Conservation (phyloP, 1,140 invertebrate species). For the Sycobia sp. region DNA sequence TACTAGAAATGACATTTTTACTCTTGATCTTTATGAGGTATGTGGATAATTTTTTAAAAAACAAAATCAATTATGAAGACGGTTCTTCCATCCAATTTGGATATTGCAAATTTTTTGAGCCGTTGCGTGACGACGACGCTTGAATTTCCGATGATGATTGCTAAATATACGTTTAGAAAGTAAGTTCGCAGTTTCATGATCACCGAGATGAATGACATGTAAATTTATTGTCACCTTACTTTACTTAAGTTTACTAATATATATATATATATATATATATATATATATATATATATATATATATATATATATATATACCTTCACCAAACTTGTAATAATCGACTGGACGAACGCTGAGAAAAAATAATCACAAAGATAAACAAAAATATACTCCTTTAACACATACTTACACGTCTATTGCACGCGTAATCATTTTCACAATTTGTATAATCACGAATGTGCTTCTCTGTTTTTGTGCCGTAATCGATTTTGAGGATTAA, state of each 20-base stretch:
- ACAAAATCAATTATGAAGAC: not conserved
- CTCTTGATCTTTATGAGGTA: not conserved
- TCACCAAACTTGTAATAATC: constrained; percentile 30
- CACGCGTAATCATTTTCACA: constrained; percentile 11
- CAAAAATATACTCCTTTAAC: not conserved
- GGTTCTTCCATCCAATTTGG: constrained; percentile 18
- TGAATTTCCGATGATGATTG: constrained; percentile 27
- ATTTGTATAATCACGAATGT: constrained; percentile 12
- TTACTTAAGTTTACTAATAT: constrained; percentile 24
- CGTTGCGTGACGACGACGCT: not conserved
- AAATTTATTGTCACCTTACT: constrained; percentile 17
- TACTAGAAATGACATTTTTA: not conserved
- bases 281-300: no score
- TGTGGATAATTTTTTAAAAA: not conserved
- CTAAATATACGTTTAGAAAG: constrained; percentile 26
- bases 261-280: no score
- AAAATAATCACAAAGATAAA: not conserved
- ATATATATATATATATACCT: no score
- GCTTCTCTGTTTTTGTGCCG: constrained; percentile 4
- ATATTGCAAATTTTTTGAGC: not conserved
- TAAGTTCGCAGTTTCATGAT: constrained; percentile 27
- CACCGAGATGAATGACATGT: constrained; percentile 24
- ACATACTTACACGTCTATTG: constrained; percentile 7
- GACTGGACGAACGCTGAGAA: constrained; percentile 9
- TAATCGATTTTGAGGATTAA: constrained; percentile 8